Base-by-base conservation (phyloP, 1,140 invertebrate species). In the Pinna nobilis region DNA sequence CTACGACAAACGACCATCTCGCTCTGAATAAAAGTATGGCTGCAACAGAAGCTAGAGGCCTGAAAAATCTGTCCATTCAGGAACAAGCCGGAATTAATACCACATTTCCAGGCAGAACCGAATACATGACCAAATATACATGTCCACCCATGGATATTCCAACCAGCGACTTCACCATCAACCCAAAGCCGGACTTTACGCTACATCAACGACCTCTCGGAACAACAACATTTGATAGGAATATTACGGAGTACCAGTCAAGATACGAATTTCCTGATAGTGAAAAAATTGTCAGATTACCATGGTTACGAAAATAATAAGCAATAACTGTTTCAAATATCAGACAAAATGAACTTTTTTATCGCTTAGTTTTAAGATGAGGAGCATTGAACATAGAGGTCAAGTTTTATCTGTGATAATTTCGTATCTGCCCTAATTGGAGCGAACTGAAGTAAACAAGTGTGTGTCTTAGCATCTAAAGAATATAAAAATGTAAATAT, bases 21-120 rank as follows among this genome's bases (percentile, higher is more conserved):
- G n/a, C n/a, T 23, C 20, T 30, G 6, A 35, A 41, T 25, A 37
- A 30, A 25, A 61, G 3, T 32, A 65, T 61, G 59, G 49, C 35
- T 33, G 53, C 65, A 30, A 69, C 69, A 25, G 53, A 65, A n/a
- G 65, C 65, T 5, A 30, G 72, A 30, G 76, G 73, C 39, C 78
- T 72, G 30, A 78, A 77, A 39, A 78, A 69, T 20, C 74, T 84
- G 57, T 85, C 82, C 15, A 79, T 86, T 9, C 88, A 89, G 71
- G 87, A 89, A 66, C 83, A 84, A 55, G 86, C 83, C 30, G 88
- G 88, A 7, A 89, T 89, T 71, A 88, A 88, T 76, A 88, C 81
- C 18, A 86, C 68, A 0, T 89, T 86, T 72, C 88, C 88, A 7
- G 87, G 88, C 20, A 74, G 47, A 13, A 87, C 87, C 0, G 87